Conservation (phyloP, 2,888 invertebrate genomes). For the Acheta domesticus region DNA sequence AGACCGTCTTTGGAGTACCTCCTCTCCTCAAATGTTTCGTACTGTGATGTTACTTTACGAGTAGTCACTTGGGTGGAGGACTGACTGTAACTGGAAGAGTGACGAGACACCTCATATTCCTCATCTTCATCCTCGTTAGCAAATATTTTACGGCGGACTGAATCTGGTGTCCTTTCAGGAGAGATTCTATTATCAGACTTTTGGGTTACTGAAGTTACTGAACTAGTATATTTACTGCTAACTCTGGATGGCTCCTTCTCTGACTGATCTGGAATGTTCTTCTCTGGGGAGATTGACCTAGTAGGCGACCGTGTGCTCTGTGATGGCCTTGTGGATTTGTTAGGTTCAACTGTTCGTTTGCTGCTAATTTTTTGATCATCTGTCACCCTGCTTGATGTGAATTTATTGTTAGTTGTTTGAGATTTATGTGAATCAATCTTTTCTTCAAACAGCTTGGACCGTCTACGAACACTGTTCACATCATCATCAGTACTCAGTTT, state of each 20-base stretch:
- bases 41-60: neutral
- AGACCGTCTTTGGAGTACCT: slow-evolving; percentile 22
- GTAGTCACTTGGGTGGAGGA: slow-evolving; percentile 12
- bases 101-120: slow-evolving; percentile 10
- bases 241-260: slow-evolving; percentile 23
- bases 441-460: slow-evolving; percentile 21
- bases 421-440: neutral
- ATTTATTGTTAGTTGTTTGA: slow-evolving; percentile 18
- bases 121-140: slow-evolving; percentile 30
- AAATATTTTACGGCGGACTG: slow-evolving; percentile 33
- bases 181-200: neutral
- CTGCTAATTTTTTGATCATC: slow-evolving; percentile 19
- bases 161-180: slow-evolving; percentile 26
- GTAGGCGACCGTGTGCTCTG: neutral
- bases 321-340: neutral
- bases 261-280: slow-evolving; percentile 22
- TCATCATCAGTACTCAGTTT: slow-evolving; percentile 22
- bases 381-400: slow-evolving; percentile 19
- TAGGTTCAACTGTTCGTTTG: slow-evolving; percentile 5
- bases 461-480: neutral
- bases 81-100: neutral
- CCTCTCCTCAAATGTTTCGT: neutral
- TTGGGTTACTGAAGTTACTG: slow-evolving; percentile 20
- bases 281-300: neutral
- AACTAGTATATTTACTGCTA: slow-evolving; percentile 24